Evolutionary conservation across 2,888 invertebrate genomes (phyloP).

Genomic region (Dolichomitus sp.): DNA sequence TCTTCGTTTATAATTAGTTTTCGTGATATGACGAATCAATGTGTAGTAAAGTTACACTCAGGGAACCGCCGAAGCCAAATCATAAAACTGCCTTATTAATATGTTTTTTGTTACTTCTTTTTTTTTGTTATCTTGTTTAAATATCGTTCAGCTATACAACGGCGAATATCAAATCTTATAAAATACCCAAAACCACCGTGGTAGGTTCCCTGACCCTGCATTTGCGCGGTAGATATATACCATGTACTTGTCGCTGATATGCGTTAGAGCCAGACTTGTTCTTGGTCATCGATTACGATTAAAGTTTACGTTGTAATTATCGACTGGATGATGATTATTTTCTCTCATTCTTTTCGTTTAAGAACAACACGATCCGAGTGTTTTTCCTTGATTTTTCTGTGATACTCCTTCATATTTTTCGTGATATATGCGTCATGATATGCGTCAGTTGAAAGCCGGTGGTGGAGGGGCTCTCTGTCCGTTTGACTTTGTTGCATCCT

Average conservation of each 20-base stretch:
- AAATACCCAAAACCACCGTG: slow-evolving; percentile 84
- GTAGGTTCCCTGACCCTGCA: slow-evolving; percentile 76
- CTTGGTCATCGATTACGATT: slow-evolving; percentile 77
- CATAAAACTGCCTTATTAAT: slow-evolving; percentile 76
- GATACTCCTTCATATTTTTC: slow-evolving; percentile 4
- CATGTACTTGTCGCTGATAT: slow-evolving; percentile 82
- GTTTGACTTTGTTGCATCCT: slow-evolving; percentile 87
- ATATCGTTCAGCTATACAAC: slow-evolving; percentile 78
- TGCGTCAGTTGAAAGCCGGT: slow-evolving; percentile 81
- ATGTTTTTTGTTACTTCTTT: slow-evolving; percentile 58
- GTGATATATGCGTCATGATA: slow-evolving; percentile 48
- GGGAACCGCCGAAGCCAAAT: slow-evolving; percentile 80
- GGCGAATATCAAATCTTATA: slow-evolving; percentile 85
- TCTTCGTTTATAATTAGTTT: slow-evolving; percentile 75
- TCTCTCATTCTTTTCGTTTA: neutral
- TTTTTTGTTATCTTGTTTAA: slow-evolving; percentile 22
- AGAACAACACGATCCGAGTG: slow-evolving; percentile 19
- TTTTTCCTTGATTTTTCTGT: slow-evolving; percentile 19
- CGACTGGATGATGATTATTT: slow-evolving; percentile 55
- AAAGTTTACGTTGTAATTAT: slow-evolving; percentile 55
- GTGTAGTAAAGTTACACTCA: slow-evolving; percentile 80
- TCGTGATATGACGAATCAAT: slow-evolving; percentile 84
- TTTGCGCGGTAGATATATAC: slow-evolving; percentile 69
- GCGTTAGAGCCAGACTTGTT: slow-evolving; percentile 84
- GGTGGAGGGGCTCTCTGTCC: slow-evolving; percentile 82